A percentile compares a stretch with the other conserved stretches of the same genome.
Evolutionary conservation across 1,140 invertebrate genomes (phyloP).

Genomic region (Tetragonula clypearis): DNA sequence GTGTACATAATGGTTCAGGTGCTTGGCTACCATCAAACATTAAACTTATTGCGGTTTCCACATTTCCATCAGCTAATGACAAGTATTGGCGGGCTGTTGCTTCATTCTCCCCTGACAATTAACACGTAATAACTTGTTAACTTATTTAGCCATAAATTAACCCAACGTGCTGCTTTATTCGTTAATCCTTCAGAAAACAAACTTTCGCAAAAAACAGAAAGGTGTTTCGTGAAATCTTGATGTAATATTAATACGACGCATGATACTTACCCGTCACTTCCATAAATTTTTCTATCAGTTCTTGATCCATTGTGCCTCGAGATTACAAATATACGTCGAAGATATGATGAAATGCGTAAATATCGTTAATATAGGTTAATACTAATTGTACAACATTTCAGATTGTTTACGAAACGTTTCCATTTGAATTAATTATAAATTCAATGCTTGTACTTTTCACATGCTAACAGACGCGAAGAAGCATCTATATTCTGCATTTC

Average conservation of each 20-base stretch:
- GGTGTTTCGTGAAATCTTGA: neutral
- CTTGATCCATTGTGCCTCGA: slow-evolving; percentile 72
- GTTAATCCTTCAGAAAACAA: neutral
- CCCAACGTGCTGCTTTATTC: neutral
- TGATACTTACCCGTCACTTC: slow-evolving; percentile 77
- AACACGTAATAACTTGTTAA: neutral
- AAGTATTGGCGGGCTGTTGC: slow-evolving; percentile 75
- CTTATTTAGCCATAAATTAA: neutral
- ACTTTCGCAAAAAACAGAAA: neutral
- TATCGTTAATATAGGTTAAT: neutral
- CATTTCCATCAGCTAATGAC: slow-evolving; percentile 77
- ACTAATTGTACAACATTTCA: slow-evolving; percentile 1
- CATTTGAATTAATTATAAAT: neutral
- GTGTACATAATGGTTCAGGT: slow-evolving; percentile 50
- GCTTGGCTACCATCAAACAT: slow-evolving; percentile 75
- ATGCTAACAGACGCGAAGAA: neutral
- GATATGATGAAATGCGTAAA: neutral
- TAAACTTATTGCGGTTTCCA: slow-evolving; percentile 77
- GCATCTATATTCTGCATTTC: neutral
- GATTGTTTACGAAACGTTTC: neutral
- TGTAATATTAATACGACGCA: too few relatives aligned
- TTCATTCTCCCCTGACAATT: slow-evolving; percentile 70
- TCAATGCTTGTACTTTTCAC: neutral
- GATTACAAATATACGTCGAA: neutral
- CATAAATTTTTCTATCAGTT: slow-evolving; percentile 76